Conservation (phyloP, 2,113 vertebrate species). For the Nothocercus julius region DNA sequence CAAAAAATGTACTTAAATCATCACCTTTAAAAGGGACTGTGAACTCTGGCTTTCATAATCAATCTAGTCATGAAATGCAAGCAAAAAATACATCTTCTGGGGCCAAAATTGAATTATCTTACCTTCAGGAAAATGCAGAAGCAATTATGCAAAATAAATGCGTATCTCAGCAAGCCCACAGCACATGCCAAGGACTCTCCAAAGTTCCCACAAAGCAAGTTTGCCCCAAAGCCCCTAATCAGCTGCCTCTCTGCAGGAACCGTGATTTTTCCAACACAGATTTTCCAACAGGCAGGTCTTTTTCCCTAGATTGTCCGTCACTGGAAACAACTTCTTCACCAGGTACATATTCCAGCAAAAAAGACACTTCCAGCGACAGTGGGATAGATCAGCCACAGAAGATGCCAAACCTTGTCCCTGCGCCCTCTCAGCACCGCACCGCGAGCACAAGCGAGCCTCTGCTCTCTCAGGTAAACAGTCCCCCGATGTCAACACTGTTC, state of each 20-base stretch:
- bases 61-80: constrained; percentile 76
- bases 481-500: constrained; percentile 35
- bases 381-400: constrained; percentile 69
- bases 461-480: constrained; percentile 71
- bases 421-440: constrained; percentile 63
- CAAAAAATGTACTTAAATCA: constrained; percentile 44
- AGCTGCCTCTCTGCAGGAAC: constrained; percentile 73
- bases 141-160: constrained; percentile 71
- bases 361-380: constrained; percentile 61
- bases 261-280: constrained; percentile 63
- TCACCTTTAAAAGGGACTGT: constrained; percentile 57
- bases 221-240: constrained; percentile 77
- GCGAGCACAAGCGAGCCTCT: constrained; percentile 65
- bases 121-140: constrained; percentile 68
- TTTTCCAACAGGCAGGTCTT: constrained; percentile 74
- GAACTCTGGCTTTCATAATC: constrained; percentile 68
- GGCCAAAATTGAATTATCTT: constrained; percentile 72
- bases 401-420: constrained; percentile 52
- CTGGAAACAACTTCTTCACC: constrained; percentile 72
- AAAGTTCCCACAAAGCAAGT: constrained; percentile 79
- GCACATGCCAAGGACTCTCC: constrained; percentile 70
- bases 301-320: constrained; percentile 62
- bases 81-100: constrained; percentile 72
- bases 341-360: constrained; percentile 70
- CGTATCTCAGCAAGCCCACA: constrained; percentile 70